Conservation (phyloP, 2,797 vertebrate genomes). For the Chiloscyllium punctatum region DNA sequence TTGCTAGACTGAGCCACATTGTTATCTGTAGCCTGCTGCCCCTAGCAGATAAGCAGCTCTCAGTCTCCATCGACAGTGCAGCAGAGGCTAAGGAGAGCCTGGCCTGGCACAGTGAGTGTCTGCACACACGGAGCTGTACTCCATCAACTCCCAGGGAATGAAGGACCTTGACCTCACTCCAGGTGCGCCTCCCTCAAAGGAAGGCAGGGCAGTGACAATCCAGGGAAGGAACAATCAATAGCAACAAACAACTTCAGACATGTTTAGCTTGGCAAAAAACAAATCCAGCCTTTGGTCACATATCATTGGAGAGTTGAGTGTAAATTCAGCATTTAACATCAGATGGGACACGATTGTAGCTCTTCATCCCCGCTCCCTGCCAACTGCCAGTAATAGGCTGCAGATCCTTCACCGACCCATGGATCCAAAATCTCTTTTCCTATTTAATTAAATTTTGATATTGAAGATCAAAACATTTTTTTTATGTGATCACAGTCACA, state of each 20-base stretch:
- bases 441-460: conserved; percentile 19
- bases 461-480: conserved; percentile 2
- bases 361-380: neutral
- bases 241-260: neutral
- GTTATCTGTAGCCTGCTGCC: too few relatives aligned
- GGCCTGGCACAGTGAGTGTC: too few relatives aligned
- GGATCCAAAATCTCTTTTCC: neutral
- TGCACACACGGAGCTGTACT: too few relatives aligned
- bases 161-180: too few relatives aligned
- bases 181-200: too few relatives aligned
- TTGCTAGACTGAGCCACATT: too few relatives aligned
- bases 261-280: neutral
- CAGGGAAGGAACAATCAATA: neutral
- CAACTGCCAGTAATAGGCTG: neutral
- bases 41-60: too few relatives aligned
- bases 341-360: neutral
- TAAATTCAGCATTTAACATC: neutral
- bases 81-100: too few relatives aligned
- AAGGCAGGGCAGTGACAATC: too few relatives aligned
- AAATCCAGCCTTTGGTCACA: neutral
- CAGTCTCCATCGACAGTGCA: too few relatives aligned
- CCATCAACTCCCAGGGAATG: too few relatives aligned
- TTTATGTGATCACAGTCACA: neutral
- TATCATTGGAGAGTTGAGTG: neutral
- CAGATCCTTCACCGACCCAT: neutral